Percentiles rank a stretch among this genome's conserved stretches.
These are phyloP conservation scores for Gallinago stenura DNA, from an alignment of 2,797 vertebrate genomes.

Conservation along the genomic window DNA sequence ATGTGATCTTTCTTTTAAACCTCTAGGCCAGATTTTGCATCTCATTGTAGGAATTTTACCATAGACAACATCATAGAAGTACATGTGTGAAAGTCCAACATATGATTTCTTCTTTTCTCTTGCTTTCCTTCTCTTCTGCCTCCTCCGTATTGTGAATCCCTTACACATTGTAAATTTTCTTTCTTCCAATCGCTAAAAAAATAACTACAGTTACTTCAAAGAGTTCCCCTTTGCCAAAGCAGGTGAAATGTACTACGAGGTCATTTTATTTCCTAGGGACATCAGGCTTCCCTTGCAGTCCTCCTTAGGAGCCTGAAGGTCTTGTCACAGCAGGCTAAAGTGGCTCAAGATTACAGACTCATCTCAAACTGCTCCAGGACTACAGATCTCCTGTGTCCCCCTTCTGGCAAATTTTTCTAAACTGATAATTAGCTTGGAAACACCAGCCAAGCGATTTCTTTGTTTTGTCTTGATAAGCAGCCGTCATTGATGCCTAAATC, in stretches of 20 bases:
- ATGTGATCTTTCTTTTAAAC: neutral
- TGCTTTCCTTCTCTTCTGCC: neutral
- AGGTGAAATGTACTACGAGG: neutral
- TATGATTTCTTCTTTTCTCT: neutral
- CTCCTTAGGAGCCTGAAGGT: neutral
- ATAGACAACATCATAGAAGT: neutral
- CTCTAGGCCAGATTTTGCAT: neutral
- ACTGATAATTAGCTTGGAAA: neutral
- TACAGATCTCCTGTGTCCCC: neutral
- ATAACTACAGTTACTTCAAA: neutral
- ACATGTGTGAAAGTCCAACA: neutral
- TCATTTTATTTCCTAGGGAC: neutral
- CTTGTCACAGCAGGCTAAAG: neutral
- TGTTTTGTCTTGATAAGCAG: neutral
- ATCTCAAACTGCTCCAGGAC: neutral
- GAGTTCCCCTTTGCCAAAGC: neutral
- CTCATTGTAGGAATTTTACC: neutral
- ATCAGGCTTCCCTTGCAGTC: neutral
- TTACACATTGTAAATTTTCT: neutral
- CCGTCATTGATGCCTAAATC: neutral
- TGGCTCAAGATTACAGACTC: neutral
- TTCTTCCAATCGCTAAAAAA: neutral
- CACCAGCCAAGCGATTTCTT: neutral
- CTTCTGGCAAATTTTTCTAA: neutral
- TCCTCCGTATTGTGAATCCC: neutral